Evolutionary conservation across 2,888 invertebrate species (phyloP).

Genomic region (Himalopsyche japonica): DNA sequence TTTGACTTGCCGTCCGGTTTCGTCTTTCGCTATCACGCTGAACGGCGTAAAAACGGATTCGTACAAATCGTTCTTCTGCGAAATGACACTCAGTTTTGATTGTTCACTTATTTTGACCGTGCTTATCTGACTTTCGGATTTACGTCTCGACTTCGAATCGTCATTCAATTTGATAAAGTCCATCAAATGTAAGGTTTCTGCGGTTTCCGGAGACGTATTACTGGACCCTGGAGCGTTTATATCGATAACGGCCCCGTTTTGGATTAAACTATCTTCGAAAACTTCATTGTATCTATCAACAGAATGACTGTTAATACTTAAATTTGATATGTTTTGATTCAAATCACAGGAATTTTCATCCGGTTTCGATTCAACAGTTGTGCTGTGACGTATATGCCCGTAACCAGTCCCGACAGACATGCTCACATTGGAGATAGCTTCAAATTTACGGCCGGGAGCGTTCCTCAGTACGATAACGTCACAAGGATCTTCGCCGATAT

Average conservation of each 20-base stretch:
- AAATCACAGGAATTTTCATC: background rate
- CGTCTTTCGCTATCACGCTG: background rate
- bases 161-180: background rate
- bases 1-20: background rate
- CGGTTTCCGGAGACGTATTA: background rate
- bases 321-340: background rate
- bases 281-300: background rate
- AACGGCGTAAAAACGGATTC: conserved; percentile 38
- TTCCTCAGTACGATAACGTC: conserved; percentile 44
- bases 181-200: background rate
- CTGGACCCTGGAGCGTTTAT: background rate
- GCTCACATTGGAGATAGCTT: conserved; percentile 42
- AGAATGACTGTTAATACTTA: background rate
- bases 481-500: background rate
- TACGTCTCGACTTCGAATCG: background rate
- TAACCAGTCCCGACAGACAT: conserved; percentile 51
- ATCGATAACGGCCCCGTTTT: background rate
- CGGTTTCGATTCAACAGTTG: conserved; percentile 46
- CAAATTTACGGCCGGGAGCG: background rate
- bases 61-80: conserved; percentile 12
- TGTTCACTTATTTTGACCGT: background rate
- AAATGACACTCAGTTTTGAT: background rate
- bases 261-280: background rate
- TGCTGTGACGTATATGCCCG: conserved; percentile 55
- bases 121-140: conserved; percentile 1